Evolutionary conservation across 2,888 invertebrate genomes (phyloP), one percentile per base, ranked within the genome.

Genomic region (Dione vanillae): DNA sequence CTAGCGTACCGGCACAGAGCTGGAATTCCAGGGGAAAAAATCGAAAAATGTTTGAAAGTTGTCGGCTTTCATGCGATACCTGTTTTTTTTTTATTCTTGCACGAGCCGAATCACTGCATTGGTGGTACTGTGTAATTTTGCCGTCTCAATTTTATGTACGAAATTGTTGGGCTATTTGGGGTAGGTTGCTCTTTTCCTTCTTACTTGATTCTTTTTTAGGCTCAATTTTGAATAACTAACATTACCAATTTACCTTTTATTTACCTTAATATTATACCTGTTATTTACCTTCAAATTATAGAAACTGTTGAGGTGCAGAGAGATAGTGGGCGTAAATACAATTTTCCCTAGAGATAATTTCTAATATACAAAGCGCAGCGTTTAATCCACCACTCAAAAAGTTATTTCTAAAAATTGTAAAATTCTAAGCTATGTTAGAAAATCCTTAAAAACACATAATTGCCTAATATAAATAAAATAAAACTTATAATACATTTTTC

Each of bases 31-130:
- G 69, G 71, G n/a, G 69, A 77, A 76, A 79, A 77, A 74, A 74
- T 68, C 71, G 71, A 79, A 79, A 78, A 79, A 80, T 76, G 76
- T 69, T 74, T 77, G 76, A 76, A 79, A 80, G 80, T 83, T 81
- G 84, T 83, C 85, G 84, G 85, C 85, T 87, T 86, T 84, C 79
- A 79, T 76, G 78, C 82, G 83, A 83, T 83, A 82, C 82, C 77
- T 78, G 80, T 75, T 83, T 80, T 79, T 80, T n/a, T 80, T 73
- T 67, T 45, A 35, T 74, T 74, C 73, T 71, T 70, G 72, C 75
- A 72, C 79, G 79, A 80, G 80, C 80, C 78, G 82, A 83, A 82
- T 84, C 83, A 80, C 78, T 81, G 82, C 75, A 75, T 76, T 76
- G 75, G 72, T 77, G 77, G 78, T 78, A 80, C 77, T 74, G 77